Conservation (phyloP, 2,797 vertebrate genomes). For the Botia almorhae region DNA sequence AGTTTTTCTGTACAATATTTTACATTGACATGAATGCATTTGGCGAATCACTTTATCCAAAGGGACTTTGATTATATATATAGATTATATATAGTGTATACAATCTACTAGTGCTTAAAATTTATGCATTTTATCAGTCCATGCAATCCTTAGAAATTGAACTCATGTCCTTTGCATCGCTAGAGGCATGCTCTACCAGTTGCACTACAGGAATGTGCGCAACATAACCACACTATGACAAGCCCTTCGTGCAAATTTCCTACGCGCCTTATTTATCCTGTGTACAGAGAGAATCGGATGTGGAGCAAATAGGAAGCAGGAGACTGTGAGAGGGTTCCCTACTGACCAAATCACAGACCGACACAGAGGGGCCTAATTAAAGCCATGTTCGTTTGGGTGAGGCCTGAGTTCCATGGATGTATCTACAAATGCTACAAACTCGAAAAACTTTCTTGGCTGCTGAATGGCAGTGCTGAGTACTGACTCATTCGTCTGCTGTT, state of each 20-base stretch:
- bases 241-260: slow-evolving; percentile 54
- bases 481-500: slow-evolving; percentile 46
- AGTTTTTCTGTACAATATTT: no score
- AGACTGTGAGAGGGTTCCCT: slow-evolving; percentile 54
- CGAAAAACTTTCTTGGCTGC: slow-evolving; percentile 39
- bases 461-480: slow-evolving; percentile 39
- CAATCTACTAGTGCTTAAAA: no score
- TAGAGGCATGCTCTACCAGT: neutral
- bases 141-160: neutral
- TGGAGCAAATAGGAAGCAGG: slow-evolving; percentile 59
- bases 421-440: slow-evolving; percentile 49
- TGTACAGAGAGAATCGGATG: slow-evolving; percentile 57
- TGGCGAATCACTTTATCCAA: no score
- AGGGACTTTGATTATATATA: no score
- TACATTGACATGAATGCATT: no score
- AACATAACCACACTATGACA: slow-evolving; percentile 53
- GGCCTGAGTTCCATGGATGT: slow-evolving; percentile 64
- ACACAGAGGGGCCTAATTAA: slow-evolving; percentile 69
- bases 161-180: neutral
- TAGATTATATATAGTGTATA: no score
- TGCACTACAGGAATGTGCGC: neutral
- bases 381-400: slow-evolving; percentile 70
- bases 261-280: slow-evolving; percentile 56
- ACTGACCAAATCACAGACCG: slow-evolving; percentile 63
- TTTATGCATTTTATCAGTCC: slow-evolving; percentile 24